Evolutionary conservation across 30 jellyfish, hydroid and myxozoan species (phyloP).

Genomic region (Aurelia sp.): DNA sequence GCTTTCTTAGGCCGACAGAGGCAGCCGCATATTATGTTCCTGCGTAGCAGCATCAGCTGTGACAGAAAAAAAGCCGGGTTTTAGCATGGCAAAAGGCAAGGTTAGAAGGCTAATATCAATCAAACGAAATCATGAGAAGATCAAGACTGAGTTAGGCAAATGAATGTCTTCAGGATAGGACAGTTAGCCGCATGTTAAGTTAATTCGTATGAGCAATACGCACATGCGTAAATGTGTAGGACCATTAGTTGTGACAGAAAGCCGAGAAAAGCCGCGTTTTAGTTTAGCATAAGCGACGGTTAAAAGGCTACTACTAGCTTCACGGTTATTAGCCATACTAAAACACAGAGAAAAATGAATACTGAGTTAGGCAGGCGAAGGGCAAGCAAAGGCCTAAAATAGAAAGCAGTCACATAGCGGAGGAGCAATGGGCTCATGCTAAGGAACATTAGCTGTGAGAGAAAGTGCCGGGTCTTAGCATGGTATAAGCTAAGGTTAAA

Average conservation of each 20-base stretch:
- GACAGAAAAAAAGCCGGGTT: not conserved
- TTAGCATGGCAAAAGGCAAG: slow-evolving; percentile 15
- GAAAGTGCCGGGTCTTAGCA: slow-evolving; percentile 8
- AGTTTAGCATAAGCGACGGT: not conserved
- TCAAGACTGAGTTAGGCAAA: not conserved
- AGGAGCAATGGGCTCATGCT: not conserved
- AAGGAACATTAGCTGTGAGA: not conserved
- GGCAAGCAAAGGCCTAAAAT: not conserved
- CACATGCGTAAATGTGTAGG: no score
- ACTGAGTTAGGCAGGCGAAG: not conserved
- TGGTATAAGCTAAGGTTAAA: slow-evolving; percentile 20
- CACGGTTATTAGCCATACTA: not conserved
- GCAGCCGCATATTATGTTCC: not conserved
- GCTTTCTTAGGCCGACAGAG: slow-evolving; percentile 63
- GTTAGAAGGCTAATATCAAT: not conserved
- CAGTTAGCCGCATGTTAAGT: not conserved
- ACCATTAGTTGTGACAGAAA: not conserved
- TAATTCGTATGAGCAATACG: no score
- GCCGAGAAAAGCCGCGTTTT: slow-evolving; percentile 21
- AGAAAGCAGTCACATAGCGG: not conserved
- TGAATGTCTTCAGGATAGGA: not conserved
- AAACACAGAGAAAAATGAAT: not conserved
- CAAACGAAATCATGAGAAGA: slow-evolving; percentile 15
- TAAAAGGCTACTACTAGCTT: not conserved
- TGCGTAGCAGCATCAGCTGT: not conserved